Evolutionary conservation across 2,888 invertebrate genomes (phyloP), one percentile per base, ranked within the genome.

Genomic region (Scaptomyza reducta): DNA sequence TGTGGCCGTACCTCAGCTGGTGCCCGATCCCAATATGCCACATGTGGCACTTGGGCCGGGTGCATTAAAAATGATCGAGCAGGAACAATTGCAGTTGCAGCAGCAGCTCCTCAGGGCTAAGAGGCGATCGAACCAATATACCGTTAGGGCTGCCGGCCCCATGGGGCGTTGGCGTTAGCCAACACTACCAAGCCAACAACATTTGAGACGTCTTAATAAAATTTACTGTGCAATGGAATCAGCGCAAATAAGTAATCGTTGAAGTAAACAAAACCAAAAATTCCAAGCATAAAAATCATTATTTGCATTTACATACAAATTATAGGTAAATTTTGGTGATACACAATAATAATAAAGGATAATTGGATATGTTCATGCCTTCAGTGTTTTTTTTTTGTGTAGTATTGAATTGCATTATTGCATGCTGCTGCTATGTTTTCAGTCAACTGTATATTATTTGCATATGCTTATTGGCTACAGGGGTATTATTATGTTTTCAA

Each of bases 1-100:
- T 31, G 1, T 60, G 40, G 54, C 72, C 16, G 1, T 33, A 9
- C 56, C 42, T 14, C 65, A 50, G 0, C 61, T 29, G 0, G 47
- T 41, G 0, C 56, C 70, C 2, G 59, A 74, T 59, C 77, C 74
- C 0, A 57, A 67, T 41, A 74, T 74, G 74, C 74, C 74, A 1
- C 59, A 59, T 9, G 74, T 74, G 18, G 73, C 77, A 3, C 67
- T 77, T 1, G 74, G 74, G 0, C 74, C 74, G 1, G 58, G 38
- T 1, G 74, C 74, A 3, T 7, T 74, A 5, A 71, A 76, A 16
- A 76, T 67, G 77, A 77, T 77, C 10, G 74, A 76, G 13, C 77
- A 75, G 61, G 73, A 75, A n/a, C 31, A 47, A 4, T 10, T 16
- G 18, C 31, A 33, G 13, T 10, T 62, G 13, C 74, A 77, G 64